phyloP scores from a whole-genome alignment of 2,888 invertebrate species.

The Polia nebulosa region DNA sequence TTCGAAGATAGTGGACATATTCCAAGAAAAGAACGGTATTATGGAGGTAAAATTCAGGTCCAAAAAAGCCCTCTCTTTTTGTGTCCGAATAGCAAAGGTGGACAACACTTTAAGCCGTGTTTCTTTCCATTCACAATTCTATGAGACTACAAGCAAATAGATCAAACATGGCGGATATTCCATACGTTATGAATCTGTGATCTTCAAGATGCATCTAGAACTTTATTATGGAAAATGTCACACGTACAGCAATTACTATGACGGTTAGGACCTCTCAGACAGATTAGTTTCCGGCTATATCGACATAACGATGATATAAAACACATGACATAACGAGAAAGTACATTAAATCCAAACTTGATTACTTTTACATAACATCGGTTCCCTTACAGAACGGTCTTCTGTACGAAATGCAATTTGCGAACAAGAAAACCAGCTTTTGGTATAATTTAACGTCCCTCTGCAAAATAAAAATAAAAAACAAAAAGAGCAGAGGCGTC shows the following conservation, averaged over 20 bases:
- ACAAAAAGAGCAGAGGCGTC: conserved; percentile 58
- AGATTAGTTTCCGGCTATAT: conserved; percentile 31
- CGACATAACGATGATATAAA: conserved; percentile 17
- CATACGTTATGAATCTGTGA: not conserved
- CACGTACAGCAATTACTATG: too few relatives aligned
- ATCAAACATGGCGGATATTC: not conserved
- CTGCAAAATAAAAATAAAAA: conserved; percentile 55
- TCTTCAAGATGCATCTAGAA: not conserved
- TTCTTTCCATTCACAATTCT: conserved; percentile 13
- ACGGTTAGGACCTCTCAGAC: conserved; percentile 2
- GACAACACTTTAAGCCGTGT: not conserved
- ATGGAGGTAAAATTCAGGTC: too few relatives aligned
- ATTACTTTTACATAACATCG: conserved; percentile 53
- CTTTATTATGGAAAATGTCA: not conserved
- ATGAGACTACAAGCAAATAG: not conserved
- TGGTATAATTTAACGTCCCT: conserved; percentile 54
- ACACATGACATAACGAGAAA: conserved; percentile 39
- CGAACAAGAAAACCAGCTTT: conserved; percentile 54
- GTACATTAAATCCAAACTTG: conserved; percentile 33
- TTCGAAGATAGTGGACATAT: not conserved
- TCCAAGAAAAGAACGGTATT: not conserved
- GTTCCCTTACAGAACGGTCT: conserved; percentile 30
- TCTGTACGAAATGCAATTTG: conserved; percentile 47
- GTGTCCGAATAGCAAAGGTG: not conserved
- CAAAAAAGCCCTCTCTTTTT: not conserved